phyloP scores from a whole-genome alignment of 2,113 vertebrate genomes.

The Zootoca vivipara region DNA sequence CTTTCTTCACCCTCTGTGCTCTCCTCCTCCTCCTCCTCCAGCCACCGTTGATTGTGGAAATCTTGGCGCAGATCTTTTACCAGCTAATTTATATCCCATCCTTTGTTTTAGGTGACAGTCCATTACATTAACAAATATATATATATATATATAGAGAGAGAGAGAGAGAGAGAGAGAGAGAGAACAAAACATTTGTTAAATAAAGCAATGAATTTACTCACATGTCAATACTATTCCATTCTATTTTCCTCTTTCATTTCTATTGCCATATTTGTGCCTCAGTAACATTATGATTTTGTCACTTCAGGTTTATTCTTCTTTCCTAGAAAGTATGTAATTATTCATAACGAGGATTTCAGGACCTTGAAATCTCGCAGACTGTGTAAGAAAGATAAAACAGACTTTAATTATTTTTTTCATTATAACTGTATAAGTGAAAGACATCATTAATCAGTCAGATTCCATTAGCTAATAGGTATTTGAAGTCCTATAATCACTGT shows the following conservation, averaged over 20 bases:
- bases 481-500: constrained; percentile 54
- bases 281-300: constrained; percentile 65
- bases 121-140: constrained; percentile 30
- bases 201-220: constrained; percentile 52
- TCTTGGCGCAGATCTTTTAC: neutral
- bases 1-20: too few relatives aligned
- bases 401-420: constrained; percentile 52
- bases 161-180: neutral
- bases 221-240: constrained; percentile 48
- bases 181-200: constrained; percentile 23
- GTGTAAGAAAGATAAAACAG: constrained; percentile 67
- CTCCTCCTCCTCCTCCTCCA: too few relatives aligned
- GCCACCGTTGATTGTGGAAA: neutral
- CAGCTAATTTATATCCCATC: neutral
- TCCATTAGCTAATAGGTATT: constrained; percentile 60
- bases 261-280: constrained; percentile 56
- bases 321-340: constrained; percentile 72
- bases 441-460: constrained; percentile 74
- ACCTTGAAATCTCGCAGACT: constrained; percentile 70
- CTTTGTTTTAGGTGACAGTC: constrained; percentile 36
- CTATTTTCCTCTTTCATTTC: constrained; percentile 62
- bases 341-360: constrained; percentile 71
- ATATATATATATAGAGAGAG: constrained; percentile 3
- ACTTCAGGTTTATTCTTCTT: constrained; percentile 68
- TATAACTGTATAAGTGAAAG: constrained; percentile 69